These are phyloP conservation scores for Athalia cordata DNA, from an alignment of 2,888 invertebrate genomes.

Conservation along the genomic window DNA sequence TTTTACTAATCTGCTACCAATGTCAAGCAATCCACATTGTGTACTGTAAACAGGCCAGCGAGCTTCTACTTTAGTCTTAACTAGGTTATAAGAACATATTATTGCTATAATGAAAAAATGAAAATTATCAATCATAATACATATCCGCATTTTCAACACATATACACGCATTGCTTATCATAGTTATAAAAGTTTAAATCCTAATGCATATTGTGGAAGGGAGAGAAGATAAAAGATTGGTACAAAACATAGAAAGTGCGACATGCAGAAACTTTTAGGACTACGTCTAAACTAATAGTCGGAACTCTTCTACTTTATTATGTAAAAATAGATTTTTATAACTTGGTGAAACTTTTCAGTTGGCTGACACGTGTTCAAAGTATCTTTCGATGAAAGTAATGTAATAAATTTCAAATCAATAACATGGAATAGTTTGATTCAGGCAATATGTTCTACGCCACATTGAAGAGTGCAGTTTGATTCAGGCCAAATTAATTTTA, in stretches of 20 bases:
- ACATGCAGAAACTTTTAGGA: conserved; percentile 2
- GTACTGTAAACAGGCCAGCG: background rate
- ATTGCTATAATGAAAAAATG: background rate
- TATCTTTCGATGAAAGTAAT: background rate
- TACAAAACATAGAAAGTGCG: too few relatives aligned
- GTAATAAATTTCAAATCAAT: background rate
- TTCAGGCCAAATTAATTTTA: background rate
- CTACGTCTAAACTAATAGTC: conserved; percentile 3
- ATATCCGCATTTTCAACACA: background rate
- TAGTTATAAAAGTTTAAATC: too few relatives aligned
- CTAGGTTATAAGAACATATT: background rate
- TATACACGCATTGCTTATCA: background rate
- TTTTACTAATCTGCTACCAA: conserved; percentile 66
- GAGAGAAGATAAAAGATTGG: too few relatives aligned
- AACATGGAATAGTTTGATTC: background rate
- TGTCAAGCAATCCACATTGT: conserved; percentile 58
- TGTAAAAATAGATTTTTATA: background rate
- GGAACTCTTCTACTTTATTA: background rate
- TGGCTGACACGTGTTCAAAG: too few relatives aligned
- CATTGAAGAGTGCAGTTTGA: background rate
- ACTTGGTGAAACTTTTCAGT: background rate
- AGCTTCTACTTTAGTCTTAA: conserved; percentile 7
- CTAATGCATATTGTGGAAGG: too few relatives aligned
- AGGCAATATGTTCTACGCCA: background rate
- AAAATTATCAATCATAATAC: background rate